Evolutionary conservation across 1,140 invertebrate genomes (phyloP).

Genomic region (Pogonomyrmex barbatus): DNA sequence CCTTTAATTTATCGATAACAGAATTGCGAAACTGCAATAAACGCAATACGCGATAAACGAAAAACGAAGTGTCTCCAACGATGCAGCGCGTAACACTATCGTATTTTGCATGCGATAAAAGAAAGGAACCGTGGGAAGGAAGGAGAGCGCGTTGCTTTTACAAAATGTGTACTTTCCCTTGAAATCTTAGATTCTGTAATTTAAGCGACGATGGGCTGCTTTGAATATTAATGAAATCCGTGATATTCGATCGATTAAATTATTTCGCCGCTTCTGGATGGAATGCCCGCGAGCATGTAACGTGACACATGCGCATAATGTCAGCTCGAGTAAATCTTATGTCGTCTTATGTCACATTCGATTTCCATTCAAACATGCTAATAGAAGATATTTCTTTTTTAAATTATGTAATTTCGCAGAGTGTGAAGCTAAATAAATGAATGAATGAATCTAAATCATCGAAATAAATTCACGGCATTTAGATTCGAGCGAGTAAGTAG

Average conservation of each 20-base stretch:
- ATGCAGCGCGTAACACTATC: neutral
- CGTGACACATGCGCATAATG: neutral
- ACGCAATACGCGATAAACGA: neutral
- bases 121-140: neutral
- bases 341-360: neutral
- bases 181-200: constrained; percentile 34
- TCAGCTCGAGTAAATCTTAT: constrained; percentile 5
- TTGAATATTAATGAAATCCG: constrained; percentile 44
- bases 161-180: neutral
- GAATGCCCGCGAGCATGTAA: neutral
- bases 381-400: constrained; percentile 21
- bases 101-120: neutral
- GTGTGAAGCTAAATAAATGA: neutral
- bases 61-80: neutral
- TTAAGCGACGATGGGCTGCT: neutral
- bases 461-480: constrained; percentile 26
- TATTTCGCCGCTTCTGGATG: neutral
- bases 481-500: neutral
- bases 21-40: neutral
- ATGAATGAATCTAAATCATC: constrained; percentile 1
- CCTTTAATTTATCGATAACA: constrained; percentile 32
- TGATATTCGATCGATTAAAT: constrained; percentile 38
- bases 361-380: constrained; percentile 14
- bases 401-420: constrained; percentile 14
- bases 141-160: neutral